Percentiles rank a stretch among this genome's conserved stretches.
Conservation (phyloP, 2,113 vertebrate species). For the Esox niger region DNA sequence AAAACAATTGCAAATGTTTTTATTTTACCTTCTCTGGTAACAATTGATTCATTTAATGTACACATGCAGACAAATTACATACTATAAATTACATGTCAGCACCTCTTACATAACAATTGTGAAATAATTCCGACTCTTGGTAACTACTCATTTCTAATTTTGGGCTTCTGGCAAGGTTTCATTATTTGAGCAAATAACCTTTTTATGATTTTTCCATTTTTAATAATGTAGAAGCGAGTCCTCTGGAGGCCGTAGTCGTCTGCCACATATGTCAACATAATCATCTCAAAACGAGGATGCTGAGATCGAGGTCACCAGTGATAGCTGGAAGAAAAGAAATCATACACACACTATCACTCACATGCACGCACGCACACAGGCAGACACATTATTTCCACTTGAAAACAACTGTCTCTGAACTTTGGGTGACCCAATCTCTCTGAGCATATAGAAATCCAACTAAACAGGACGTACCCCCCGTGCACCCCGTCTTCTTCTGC, state of each 20-base stretch:
- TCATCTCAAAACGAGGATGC: not conserved
- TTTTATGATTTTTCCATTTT: not conserved
- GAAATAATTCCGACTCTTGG: too few relatives aligned
- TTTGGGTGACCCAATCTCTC: conserved; percentile 28
- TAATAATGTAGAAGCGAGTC: not conserved
- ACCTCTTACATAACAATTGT: too few relatives aligned
- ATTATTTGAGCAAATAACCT: not conserved
- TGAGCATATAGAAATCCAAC: conserved; percentile 14
- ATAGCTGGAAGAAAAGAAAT: conserved; percentile 5
- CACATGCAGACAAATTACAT: too few relatives aligned
- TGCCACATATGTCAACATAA: not conserved
- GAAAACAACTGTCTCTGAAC: conserved; percentile 30
- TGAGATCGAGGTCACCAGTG: not conserved
- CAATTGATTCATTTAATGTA: too few relatives aligned
- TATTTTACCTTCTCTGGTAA: too few relatives aligned
- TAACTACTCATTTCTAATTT: too few relatives aligned
- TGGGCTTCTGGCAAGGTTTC: too few relatives aligned
- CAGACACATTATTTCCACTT: conserved; percentile 26
- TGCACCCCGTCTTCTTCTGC: not conserved
- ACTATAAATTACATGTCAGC: too few relatives aligned
- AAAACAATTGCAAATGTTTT: too few relatives aligned
- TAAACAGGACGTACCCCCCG: not conserved
- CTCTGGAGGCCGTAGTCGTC: not conserved
- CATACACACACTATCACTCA: conserved; percentile 9
- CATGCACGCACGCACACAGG: not conserved